phyloP scores from a whole-genome alignment of 2,113 vertebrate genomes.

The Oceanodroma tethys region DNA sequence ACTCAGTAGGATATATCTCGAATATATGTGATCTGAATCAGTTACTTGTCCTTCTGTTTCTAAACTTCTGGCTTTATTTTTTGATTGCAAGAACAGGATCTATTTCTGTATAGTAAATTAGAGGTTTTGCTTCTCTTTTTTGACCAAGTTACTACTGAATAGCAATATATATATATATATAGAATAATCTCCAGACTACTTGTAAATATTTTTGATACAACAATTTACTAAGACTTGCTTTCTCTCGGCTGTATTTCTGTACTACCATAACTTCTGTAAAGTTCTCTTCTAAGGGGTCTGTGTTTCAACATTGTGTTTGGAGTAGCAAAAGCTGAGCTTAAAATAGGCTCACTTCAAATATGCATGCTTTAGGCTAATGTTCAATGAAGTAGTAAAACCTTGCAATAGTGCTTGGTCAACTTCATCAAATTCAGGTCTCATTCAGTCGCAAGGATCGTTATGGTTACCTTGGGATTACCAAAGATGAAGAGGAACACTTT shows the following conservation, averaged over 20 bases:
- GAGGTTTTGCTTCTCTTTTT: neutral
- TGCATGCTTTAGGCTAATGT: neutral
- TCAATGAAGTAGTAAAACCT: neutral
- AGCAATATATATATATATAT: neutral
- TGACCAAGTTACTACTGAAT: neutral
- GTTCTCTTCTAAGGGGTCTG: neutral
- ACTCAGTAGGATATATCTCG: neutral
- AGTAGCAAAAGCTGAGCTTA: neutral
- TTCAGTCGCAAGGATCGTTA: fast-evolving
- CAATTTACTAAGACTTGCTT: neutral
- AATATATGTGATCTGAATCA: neutral
- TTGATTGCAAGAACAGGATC: neutral
- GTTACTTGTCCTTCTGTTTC: neutral
- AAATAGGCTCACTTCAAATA: neutral
- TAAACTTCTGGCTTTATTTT: neutral
- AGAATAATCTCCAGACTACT: neutral
- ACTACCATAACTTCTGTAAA: neutral
- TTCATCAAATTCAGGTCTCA: neutral
- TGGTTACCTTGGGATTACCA: neutral
- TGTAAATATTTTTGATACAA: neutral
- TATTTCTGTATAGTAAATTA: neutral
- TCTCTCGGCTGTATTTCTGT: neutral
- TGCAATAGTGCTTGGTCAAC: neutral
- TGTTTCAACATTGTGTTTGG: neutral
- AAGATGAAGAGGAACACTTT: neutral